Conservation (phyloP, 1,140 invertebrate genomes). For the Drosophila hydei region DNA sequence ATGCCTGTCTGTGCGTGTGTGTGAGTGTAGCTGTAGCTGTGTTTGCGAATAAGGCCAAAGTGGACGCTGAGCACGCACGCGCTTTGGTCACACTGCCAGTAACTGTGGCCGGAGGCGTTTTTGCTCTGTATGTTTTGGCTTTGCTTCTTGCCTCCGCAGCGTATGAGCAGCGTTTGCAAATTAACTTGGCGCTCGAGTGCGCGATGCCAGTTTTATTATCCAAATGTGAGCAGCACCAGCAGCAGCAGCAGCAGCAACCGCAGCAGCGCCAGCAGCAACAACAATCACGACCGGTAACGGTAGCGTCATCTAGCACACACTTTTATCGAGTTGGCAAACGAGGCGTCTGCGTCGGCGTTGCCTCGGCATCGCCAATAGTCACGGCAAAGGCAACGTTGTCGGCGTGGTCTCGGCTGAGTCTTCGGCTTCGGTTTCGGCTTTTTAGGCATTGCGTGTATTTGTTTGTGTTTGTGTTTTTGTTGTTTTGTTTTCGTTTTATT, state of each 20-base stretch:
- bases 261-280: conserved; percentile 27
- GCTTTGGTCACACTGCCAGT: conserved; percentile 30
- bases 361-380: conserved; percentile 10
- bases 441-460: conserved; percentile 20
- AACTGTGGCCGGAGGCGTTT: conserved; percentile 3
- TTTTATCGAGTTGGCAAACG: conserved; percentile 75
- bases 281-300: conserved; percentile 57
- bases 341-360: conserved; percentile 54
- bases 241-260: conserved; percentile 25
- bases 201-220: conserved; percentile 81
- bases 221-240: conserved; percentile 70
- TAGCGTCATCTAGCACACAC: conserved; percentile 77
- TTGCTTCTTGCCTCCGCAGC: conserved; percentile 64
- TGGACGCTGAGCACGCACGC: conserved; percentile 51
- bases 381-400: conserved; percentile 35
- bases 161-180: conserved; percentile 77
- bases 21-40: not conserved
- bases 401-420: conserved; percentile 31
- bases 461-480: conserved; percentile 16
- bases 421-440: conserved; percentile 30
- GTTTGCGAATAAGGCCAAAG: conserved; percentile 23
- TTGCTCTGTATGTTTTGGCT: conserved; percentile 33
- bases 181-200: conserved; percentile 82
- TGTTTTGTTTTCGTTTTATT: conserved; percentile 18
- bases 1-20: not conserved